Conservation (phyloP, 2,888 invertebrate genomes). For the Scelioninae gen. 1 region DNA sequence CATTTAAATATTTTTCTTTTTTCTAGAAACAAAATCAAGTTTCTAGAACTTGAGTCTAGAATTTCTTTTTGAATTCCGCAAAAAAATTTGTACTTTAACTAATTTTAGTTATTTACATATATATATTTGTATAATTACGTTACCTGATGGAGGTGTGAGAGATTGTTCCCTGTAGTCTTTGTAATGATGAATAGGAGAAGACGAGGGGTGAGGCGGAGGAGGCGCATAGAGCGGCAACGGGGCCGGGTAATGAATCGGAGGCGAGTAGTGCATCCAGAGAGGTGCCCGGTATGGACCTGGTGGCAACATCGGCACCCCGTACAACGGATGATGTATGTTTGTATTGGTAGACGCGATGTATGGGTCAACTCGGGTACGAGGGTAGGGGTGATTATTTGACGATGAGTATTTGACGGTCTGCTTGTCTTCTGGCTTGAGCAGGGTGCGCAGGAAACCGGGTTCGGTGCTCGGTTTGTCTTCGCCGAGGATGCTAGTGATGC, state of each 20-base stretch:
- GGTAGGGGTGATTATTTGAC: slow-evolving; percentile 78
- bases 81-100: too few species aligned
- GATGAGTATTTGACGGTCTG: slow-evolving; percentile 81
- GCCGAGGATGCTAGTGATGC: too few species aligned
- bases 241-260: slow-evolving; percentile 84
- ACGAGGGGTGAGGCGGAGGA: slow-evolving; percentile 78
- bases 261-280: slow-evolving; percentile 85
- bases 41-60: too few species aligned
- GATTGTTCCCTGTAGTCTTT: slow-evolving; percentile 84
- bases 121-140: too few species aligned
- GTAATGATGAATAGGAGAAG: slow-evolving; percentile 82
- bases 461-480: slow-evolving; percentile 86
- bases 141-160: slow-evolving; percentile 84
- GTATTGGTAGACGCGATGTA: slow-evolving; percentile 79
- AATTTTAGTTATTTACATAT: too few species aligned
- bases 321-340: slow-evolving; percentile 81
- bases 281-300: slow-evolving; percentile 85
- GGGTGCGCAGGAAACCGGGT: slow-evolving; percentile 81
- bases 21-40: too few species aligned
- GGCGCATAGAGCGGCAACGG: slow-evolving; percentile 82
- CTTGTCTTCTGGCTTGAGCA: slow-evolving; percentile 82
- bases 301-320: slow-evolving; percentile 83
- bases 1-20: too few species aligned
- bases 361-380: slow-evolving; percentile 80
- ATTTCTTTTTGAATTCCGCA: too few species aligned